Conservation (phyloP, 1,140 invertebrate species). For the Plodia interpunctella region DNA sequence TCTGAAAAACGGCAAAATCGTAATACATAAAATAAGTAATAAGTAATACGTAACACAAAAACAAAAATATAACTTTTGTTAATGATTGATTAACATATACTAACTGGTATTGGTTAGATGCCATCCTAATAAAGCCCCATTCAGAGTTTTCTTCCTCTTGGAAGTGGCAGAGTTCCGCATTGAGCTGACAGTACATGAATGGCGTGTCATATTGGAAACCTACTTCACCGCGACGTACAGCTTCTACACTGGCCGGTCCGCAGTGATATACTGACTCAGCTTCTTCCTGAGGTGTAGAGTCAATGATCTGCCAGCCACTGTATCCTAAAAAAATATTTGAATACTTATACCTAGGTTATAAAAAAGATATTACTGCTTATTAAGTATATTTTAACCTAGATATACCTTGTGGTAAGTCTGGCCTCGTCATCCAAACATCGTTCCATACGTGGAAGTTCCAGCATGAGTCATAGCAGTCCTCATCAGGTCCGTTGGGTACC, state of each 20-base stretch:
- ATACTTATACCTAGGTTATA: not conserved
- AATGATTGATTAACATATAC: constrained; percentile 27
- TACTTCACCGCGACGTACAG: constrained; percentile 85
- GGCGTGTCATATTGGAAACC: constrained; percentile 85
- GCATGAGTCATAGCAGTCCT: constrained; percentile 79
- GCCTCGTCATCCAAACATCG: constrained; percentile 88
- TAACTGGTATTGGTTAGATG: constrained; percentile 82
- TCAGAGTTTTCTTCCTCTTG: constrained; percentile 81
- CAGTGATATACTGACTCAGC: constrained; percentile 82
- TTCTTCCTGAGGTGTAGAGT: constrained; percentile 87
- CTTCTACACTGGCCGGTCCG: constrained; percentile 84
- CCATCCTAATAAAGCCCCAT: constrained; percentile 81
- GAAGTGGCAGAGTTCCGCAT: constrained; percentile 86
- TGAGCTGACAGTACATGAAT: constrained; percentile 88
- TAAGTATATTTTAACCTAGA: not conserved
- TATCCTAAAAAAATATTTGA: constrained; percentile 71
- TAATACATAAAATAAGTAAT: too few relatives aligned
- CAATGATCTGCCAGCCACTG: constrained; percentile 89
- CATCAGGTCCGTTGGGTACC: constrained; percentile 79
- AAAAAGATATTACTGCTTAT: too few relatives aligned
- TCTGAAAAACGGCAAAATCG: constrained; percentile 61
- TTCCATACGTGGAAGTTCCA: constrained; percentile 94
- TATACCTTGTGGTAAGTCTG: constrained; percentile 82
- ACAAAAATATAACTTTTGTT: too few relatives aligned
- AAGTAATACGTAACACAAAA: too few relatives aligned